Base-by-base conservation (phyloP, 2,888 invertebrate genomes). In the Allygus modestus region DNA sequence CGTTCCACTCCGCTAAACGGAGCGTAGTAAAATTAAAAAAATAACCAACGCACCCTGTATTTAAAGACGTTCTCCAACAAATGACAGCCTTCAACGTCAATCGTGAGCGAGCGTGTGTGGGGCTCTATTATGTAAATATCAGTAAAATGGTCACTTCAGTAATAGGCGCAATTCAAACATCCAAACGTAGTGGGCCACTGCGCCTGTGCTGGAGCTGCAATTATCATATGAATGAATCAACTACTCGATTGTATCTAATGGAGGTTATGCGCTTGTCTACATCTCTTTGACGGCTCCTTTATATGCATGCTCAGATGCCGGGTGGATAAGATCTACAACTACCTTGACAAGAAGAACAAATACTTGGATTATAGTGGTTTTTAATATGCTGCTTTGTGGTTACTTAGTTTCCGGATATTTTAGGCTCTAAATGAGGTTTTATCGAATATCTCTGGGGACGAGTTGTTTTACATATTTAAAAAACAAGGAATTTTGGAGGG, bases 141-240 rank as follows among this genome's bases (percentile, higher is more conserved):
- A n/a, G 51, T n/a, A 17, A 51, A n/a, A 5, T 17, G 12, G 51
- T 51, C 51, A 51, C 51, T 51, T 51, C 51, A 51, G 51, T 51
- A 51, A 51, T 51, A 51, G 51, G n/a, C 7, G 51, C 51, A 17
- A 51, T 51, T 51, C 51, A 51, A 51, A 51, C 51, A 51, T 51
- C n/a, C 51, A 51, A n/a, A 51, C n/a, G 51, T 51, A 51, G 51
- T n/a, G 51, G 51, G 51, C 51, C 51, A 51, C 51, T 51, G 51
- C 46, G 46, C 46, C 17, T 9, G 46, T 17, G 7, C 46, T 37
- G 37, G 37, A 58, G 17, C 12, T 2, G 23, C 58, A 58, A 58
- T 58, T 58, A 58, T 58, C 58, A 58, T 58, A 58, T 58, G 20
- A 58, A 58, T 58, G 58, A 58, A 9, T 51, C 51, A 51, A 51